Percentiles rank a stretch among this genome's conserved stretches.
Evolutionary conservation across 2,797 vertebrate genomes (phyloP).

Genomic region (Carduelis carduelis): DNA sequence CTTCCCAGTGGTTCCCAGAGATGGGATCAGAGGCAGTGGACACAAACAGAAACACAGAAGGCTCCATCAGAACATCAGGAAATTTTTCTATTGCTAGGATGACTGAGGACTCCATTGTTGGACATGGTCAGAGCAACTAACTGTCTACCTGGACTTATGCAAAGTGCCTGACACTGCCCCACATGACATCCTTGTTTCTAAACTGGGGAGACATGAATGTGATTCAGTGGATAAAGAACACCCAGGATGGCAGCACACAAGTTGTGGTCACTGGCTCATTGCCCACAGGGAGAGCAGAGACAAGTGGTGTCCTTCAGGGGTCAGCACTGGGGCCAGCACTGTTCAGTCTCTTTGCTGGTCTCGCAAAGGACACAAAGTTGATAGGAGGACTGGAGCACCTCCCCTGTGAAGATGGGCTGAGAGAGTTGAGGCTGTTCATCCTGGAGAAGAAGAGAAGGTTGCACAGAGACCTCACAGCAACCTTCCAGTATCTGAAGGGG

Average conservation of each 20-base stretch:
- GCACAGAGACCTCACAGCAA: neutral
- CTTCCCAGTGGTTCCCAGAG: neutral
- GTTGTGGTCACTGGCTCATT: neutral
- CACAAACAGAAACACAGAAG: neutral
- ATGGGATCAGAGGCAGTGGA: neutral
- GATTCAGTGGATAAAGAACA: neutral
- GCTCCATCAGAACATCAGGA: neutral
- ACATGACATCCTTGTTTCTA: neutral
- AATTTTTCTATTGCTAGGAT: neutral
- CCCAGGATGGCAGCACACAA: neutral
- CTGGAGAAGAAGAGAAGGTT: neutral
- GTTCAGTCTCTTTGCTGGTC: neutral
- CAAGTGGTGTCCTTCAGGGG: neutral
- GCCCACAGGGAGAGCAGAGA: neutral
- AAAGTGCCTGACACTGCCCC: neutral
- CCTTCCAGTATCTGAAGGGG: too few relatives aligned
- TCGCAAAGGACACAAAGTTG: neutral
- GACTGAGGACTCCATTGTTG: neutral
- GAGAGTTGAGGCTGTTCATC: neutral
- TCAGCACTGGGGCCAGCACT: neutral
- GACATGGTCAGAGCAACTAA: neutral
- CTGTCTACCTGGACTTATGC: neutral
- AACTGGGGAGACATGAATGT: neutral
- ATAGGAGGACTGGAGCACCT: neutral
- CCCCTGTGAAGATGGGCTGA: neutral